Percentiles rank a stretch among this genome's conserved stretches.
These are phyloP conservation scores for Ctenochaetus hawaiiensis DNA, from an alignment of 2,797 vertebrate species.

Conservation along the genomic window DNA sequence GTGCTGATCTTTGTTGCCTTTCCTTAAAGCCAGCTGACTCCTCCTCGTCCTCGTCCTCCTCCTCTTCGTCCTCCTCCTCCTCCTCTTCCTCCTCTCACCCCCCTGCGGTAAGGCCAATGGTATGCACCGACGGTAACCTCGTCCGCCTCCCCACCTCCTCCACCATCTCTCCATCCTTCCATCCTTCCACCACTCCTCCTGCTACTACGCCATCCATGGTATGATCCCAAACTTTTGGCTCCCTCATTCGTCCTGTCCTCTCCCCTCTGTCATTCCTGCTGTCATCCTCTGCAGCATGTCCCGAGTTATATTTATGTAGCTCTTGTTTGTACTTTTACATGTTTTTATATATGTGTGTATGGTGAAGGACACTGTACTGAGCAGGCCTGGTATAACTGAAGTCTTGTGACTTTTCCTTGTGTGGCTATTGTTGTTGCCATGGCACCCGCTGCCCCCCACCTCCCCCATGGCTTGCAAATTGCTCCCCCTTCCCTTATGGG, in stretches of 20 bases:
- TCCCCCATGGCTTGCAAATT: slow-evolving; percentile 58
- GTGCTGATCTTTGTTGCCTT: slow-evolving; percentile 99
- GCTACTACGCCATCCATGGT: slow-evolving; percentile 61
- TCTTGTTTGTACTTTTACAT: slow-evolving; percentile 41
- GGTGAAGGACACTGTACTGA: slow-evolving; percentile 49
- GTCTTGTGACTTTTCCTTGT: slow-evolving; percentile 58
- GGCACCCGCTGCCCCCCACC: slow-evolving; percentile 43
- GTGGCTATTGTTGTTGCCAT: slow-evolving; percentile 69
- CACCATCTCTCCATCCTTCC: slow-evolving; percentile 63
- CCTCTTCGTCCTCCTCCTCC: slow-evolving; percentile 87
- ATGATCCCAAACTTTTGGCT: slow-evolving; percentile 60
- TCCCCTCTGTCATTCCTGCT: slow-evolving; percentile 51
- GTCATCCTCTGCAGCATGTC: slow-evolving; percentile 76
- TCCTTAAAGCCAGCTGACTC: slow-evolving; percentile 99
- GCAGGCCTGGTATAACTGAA: slow-evolving; percentile 44
- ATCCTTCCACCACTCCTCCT: slow-evolving; percentile 61
- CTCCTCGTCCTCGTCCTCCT: slow-evolving; percentile 88
- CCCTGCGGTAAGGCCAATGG: slow-evolving; percentile 98
- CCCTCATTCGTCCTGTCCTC: slow-evolving; percentile 22
- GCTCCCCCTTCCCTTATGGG: slow-evolving; percentile 43
- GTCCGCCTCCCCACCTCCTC: slow-evolving; percentile 74
- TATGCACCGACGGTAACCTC: slow-evolving; percentile 87
- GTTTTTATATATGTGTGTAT: slow-evolving; percentile 33
- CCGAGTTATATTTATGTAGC: slow-evolving; percentile 25
- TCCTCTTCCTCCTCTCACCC: slow-evolving; percentile 92